Evolutionary conservation across 2,888 invertebrate species (phyloP).

Genomic region (Antitype chi): DNA sequence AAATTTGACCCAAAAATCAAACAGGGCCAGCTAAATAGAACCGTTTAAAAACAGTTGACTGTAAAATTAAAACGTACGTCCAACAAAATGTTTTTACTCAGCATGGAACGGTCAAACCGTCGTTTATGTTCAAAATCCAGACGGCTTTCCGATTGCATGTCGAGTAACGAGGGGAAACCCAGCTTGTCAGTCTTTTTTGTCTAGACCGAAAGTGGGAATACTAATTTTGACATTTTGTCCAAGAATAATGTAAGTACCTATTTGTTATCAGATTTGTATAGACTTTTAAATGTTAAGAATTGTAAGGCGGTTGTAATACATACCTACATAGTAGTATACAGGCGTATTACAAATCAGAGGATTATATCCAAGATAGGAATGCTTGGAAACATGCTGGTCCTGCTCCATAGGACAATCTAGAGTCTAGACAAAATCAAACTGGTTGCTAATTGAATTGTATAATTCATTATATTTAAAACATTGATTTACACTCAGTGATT

Average conservation of each 20-base stretch:
- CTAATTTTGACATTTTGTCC: conserved; percentile 56
- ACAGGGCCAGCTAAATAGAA: no score
- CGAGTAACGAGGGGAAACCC: conserved; percentile 42
- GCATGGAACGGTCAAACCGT: background rate
- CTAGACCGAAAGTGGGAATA: conserved; percentile 57
- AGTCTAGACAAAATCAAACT: no score
- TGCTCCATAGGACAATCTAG: no score
- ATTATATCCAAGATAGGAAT: no score
- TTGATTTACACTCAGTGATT: no score
- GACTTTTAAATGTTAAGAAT: conserved; percentile 9
- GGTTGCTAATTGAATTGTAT: no score
- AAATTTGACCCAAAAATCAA: no score
- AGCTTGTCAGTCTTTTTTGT: conserved; percentile 46
- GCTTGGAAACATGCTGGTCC: no score
- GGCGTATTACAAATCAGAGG: no score
- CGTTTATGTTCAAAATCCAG: conserved; percentile 31
- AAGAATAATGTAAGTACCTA: conserved; percentile 37
- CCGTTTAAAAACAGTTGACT: background rate
- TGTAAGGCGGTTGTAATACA: background rate
- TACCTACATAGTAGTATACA: conserved; percentile 23
- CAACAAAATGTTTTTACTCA: conserved; percentile 6
- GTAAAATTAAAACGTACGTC: background rate
- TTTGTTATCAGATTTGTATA: conserved; percentile 19
- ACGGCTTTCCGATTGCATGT: conserved; percentile 52
- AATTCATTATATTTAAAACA: no score